phyloP scores from a whole-genome alignment of 2,113 vertebrate genomes.

The Peromyscus maniculatus region DNA sequence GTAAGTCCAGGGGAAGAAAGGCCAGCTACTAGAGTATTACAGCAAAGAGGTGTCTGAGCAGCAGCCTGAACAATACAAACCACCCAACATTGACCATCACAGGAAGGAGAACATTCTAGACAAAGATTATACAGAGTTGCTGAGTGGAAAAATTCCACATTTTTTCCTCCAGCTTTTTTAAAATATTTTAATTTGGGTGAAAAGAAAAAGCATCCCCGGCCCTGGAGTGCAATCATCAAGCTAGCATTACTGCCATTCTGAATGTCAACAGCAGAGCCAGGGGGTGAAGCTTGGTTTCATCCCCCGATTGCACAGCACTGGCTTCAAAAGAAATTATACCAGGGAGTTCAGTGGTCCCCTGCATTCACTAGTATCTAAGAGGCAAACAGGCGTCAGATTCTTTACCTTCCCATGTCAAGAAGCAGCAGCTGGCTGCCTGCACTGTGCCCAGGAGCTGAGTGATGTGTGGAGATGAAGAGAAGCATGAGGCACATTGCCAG shows the following conservation, averaged over 20 bases:
- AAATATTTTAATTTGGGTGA: constrained; percentile 18
- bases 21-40: background rate
- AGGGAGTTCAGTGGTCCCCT: background rate
- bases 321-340: constrained; percentile 15
- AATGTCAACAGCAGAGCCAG: background rate
- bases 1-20: background rate
- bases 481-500: background rate
- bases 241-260: background rate
- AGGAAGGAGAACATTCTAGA: background rate
- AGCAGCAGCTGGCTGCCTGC: background rate
- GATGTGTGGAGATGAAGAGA: background rate
- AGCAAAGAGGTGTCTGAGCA: background rate
- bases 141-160: background rate
- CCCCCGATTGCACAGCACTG: background rate
- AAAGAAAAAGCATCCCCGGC: background rate
- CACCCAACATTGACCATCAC: background rate
- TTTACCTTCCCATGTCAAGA: background rate
- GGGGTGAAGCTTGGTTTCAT: background rate
- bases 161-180: background rate
- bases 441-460: background rate
- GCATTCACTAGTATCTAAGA: background rate
- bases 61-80: background rate
- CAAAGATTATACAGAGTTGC: background rate
- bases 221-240: background rate
- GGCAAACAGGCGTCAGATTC: background rate